Conservation (phyloP, 2,797 vertebrate species). For the Margarornis squamiger region DNA sequence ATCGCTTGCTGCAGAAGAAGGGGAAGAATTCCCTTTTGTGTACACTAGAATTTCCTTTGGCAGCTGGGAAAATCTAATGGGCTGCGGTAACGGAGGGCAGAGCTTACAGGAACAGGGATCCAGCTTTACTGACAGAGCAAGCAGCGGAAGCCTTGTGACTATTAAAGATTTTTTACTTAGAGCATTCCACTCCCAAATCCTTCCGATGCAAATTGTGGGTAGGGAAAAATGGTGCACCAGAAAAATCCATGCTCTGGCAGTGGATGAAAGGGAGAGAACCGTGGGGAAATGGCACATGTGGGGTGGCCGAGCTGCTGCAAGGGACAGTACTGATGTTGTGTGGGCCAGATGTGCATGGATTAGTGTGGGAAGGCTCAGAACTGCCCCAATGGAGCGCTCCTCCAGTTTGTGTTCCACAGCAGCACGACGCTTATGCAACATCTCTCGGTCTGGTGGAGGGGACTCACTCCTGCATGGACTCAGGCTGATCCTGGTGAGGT, state of each 20-base stretch:
- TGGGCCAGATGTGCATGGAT: neutral
- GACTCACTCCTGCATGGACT: rapidly evolving
- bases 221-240: rapidly evolving
- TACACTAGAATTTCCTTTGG: rapidly evolving
- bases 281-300: neutral
- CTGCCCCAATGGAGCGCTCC: rapidly evolving
- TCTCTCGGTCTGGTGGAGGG: rapidly evolving
- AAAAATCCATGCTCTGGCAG: rapidly evolving
- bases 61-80: neutral
- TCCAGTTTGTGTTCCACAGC: neutral
- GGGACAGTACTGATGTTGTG: rapidly evolving
- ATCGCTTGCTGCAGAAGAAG: rapidly evolving
- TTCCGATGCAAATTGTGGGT: rapidly evolving
- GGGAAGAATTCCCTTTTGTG: neutral
- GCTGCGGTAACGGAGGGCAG: neutral
- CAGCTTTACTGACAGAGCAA: rapidly evolving
- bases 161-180: neutral
- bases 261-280: neutral
- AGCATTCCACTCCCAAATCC: rapidly evolving
- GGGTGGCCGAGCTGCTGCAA: neutral
- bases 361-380: neutral
- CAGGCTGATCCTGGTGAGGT: rapidly evolving
- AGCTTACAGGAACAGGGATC: neutral
- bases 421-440: rapidly evolving
- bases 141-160: rapidly evolving